Evolutionary conservation across 1,140 invertebrate genomes (phyloP).

Genomic region (Caenorhabditis inopinata): DNA sequence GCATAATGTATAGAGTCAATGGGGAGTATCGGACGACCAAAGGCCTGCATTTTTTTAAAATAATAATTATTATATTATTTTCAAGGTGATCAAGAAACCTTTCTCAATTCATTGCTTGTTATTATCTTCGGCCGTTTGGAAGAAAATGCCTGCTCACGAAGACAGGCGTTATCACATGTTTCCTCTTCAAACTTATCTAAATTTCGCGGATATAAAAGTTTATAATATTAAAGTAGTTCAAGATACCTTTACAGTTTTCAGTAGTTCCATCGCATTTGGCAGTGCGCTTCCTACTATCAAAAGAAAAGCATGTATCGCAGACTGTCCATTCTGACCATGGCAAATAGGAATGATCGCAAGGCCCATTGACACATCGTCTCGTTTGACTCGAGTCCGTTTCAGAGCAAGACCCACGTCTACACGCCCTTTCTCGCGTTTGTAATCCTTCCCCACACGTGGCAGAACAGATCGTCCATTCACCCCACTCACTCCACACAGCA

Average conservation of each 20-base stretch:
- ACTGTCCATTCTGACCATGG: constrained; percentile 53
- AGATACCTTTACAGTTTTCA: constrained; percentile 10
- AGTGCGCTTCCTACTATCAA: constrained; percentile 50
- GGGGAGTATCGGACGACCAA: background rate
- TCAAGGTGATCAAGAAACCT: background rate
- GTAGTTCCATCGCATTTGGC: constrained; percentile 48
- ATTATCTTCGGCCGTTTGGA: background rate
- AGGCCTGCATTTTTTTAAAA: too few species aligned
- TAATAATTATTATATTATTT: background rate
- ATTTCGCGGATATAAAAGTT: background rate
- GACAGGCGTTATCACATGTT: background rate
- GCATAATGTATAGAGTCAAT: background rate
- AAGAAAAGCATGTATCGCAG: constrained; percentile 54
- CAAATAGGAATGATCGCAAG: constrained; percentile 50
- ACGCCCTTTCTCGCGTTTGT: constrained; percentile 41
- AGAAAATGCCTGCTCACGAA: background rate
- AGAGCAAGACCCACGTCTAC: constrained; percentile 42
- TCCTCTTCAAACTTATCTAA: constrained; percentile 7
- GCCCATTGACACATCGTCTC: constrained; percentile 57
- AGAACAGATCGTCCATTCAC: constrained; percentile 53
- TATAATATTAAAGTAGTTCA: background rate
- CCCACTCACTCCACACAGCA: constrained; percentile 53
- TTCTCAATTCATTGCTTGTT: constrained; percentile 19
- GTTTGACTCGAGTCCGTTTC: constrained; percentile 42
- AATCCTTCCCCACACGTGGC: constrained; percentile 54